Evolutionary conservation across 2,797 vertebrate genomes (phyloP), one percentile per base, ranked within the genome.

Genomic region (Eulemur coronatus): DNA sequence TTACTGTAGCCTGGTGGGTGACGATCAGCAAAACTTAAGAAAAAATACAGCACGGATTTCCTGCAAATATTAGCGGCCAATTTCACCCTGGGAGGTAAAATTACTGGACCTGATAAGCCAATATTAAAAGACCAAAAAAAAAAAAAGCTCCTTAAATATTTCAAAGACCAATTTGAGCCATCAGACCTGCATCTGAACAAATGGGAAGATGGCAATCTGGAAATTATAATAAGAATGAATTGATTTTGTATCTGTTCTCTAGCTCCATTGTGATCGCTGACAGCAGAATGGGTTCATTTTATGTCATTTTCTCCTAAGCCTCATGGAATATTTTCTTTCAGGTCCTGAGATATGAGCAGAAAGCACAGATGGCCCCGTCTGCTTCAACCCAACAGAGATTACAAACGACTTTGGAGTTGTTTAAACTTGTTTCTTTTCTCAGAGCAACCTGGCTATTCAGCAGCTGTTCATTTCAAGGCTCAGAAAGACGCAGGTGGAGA

Each of bases 221-320:
- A 97, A 98, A 97, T 97, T 98, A 97, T 94, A 98, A 97, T 97
- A 98, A 97, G 89, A 97, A 98, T 97, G 97, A 97, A 98, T 96
- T 97, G 95, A 98, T 98, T 98, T 97, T 97, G 95, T 97, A 92
- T 97, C 93, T 87, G 82, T 70, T 95, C 55, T 72, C 82, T 91
- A 76, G 59, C 97, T 98, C 98, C 98, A 98, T 91, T 65, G 97
- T 84, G 95, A 97, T 94, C 92, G 95, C 96, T 94, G 97, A 98
- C 96, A 98, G 98, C 41, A 97, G 80, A 98, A 96, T 46, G 67
- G 73, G 94, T 97, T 97, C 94, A 98, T 98, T 98, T 98, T 97
- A 97, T 97, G 86, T 22, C 38, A 70, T 98, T 98, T 98, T 97
- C 87, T 97, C 92, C 97, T 87, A 86, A 97, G 94, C 72, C 43